These are phyloP conservation scores for Drosophila nigromelanica DNA, from an alignment of 1,140 invertebrate genomes.

Conservation along the genomic window DNA sequence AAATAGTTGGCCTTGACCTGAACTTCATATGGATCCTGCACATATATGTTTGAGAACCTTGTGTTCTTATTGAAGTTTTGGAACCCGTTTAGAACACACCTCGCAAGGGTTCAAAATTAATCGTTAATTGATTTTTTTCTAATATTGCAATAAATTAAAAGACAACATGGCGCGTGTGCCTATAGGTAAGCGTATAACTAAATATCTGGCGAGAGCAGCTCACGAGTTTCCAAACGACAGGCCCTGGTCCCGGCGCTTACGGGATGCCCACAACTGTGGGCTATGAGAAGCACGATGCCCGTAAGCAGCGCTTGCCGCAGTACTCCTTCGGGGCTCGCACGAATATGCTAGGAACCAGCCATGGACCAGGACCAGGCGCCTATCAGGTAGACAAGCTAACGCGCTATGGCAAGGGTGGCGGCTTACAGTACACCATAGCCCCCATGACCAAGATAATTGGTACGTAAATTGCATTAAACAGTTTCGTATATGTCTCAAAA, in stretches of 20 bases:
- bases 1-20: conserved; percentile 22
- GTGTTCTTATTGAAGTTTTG: conserved; percentile 29
- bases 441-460: conserved; percentile 50
- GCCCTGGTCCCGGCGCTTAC: conserved; percentile 87
- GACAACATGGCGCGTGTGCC: conserved; percentile 52
- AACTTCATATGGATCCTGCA: conserved; percentile 1
- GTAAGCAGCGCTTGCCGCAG: conserved; percentile 86
- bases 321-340: conserved; percentile 85
- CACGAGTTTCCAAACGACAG: conserved; percentile 57
- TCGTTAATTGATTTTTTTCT: conserved; percentile 44
- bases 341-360: conserved; percentile 2
- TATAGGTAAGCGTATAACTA: conserved; percentile 49
- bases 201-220: no score
- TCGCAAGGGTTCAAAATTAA: conserved; percentile 61
- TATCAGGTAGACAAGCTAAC: conserved; percentile 71
- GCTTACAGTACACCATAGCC: conserved; percentile 77
- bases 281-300: conserved; percentile 85
- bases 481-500: neutral
- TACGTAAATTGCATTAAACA: conserved; percentile 15
- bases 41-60: neutral
- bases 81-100: conserved; percentile 52
- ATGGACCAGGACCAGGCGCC: conserved; percentile 71
- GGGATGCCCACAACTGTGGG: conserved; percentile 86
- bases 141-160: conserved; percentile 62
- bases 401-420: conserved; percentile 58